phyloP scores from a whole-genome alignment of 2,797 vertebrate species.

The Rhincodon typus region DNA sequence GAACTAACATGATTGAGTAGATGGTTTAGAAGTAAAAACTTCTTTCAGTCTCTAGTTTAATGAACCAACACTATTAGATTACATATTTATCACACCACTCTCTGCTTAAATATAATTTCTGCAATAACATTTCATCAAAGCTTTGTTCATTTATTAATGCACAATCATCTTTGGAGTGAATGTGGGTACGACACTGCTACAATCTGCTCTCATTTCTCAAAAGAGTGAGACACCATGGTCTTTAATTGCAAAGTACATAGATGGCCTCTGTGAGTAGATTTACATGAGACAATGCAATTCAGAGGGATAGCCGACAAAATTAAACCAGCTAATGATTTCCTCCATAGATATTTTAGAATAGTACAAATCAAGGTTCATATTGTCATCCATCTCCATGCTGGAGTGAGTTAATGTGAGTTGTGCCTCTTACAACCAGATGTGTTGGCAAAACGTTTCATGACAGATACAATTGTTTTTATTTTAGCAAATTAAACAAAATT shows the following conservation, averaged over 20 bases:
- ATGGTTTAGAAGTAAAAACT: not conserved
- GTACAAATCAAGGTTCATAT: not conserved
- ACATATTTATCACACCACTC: not conserved
- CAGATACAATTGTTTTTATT: conserved; percentile 54
- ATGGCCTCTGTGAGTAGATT: conserved; percentile 41
- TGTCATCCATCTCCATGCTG: not conserved
- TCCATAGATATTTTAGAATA: not conserved
- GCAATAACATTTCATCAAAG: conserved; percentile 42
- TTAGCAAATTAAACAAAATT: not conserved
- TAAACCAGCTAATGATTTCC: conserved; percentile 49
- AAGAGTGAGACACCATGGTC: conserved; percentile 99
- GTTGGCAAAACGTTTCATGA: not conserved
- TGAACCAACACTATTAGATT: not conserved
- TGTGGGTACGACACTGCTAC: conserved; percentile 70
- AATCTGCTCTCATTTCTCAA: conserved; percentile 99
- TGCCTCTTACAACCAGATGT: not conserved
- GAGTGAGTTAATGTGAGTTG: not conserved
- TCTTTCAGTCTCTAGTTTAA: not conserved
- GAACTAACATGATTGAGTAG: not conserved
- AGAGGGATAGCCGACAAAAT: conserved; percentile 43
- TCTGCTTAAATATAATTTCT: not conserved
- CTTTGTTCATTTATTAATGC: conserved; percentile 79
- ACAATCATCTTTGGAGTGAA: conserved; percentile 83
- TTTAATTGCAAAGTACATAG: conserved; percentile 98
- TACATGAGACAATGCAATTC: conserved; percentile 47